Percentiles rank a stretch among this genome's conserved stretches.
Conservation (phyloP, 1,140 invertebrate species). For the Drosophila baimaii region DNA sequence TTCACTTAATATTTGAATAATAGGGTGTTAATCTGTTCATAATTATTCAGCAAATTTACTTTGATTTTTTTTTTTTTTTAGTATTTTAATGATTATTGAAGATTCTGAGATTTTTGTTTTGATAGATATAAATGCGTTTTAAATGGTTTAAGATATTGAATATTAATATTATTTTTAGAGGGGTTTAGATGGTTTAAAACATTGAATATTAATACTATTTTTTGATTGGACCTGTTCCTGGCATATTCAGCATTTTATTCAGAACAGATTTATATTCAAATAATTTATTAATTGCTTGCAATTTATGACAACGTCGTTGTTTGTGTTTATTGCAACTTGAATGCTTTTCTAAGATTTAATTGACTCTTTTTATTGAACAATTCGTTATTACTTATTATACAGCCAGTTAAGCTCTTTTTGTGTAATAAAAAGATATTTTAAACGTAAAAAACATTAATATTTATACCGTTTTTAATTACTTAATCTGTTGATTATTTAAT, state of each 20-base stretch:
- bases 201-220: background rate
- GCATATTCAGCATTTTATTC: background rate
- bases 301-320: background rate
- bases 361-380: background rate
- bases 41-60: conserved; percentile 27
- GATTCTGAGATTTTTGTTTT: background rate
- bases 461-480: conserved; percentile 5
- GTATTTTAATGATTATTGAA: conserved; percentile 31
- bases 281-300: background rate
- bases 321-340: background rate
- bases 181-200: conserved; percentile 11
- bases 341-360: background rate
- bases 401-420: background rate
- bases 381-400: background rate
- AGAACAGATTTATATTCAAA: background rate
- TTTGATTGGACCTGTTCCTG: background rate
- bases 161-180: background rate
- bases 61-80: conserved; percentile 8
- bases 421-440: background rate
- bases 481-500: background rate
- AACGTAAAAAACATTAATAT: background rate
- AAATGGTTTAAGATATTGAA: background rate
- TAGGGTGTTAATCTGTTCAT: conserved; percentile 41
- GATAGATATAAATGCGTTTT: conserved; percentile 8
- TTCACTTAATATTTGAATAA: conserved; percentile 48